Base-by-base conservation (phyloP, 1,140 invertebrate genomes). In the Drosophila fuyamai region DNA sequence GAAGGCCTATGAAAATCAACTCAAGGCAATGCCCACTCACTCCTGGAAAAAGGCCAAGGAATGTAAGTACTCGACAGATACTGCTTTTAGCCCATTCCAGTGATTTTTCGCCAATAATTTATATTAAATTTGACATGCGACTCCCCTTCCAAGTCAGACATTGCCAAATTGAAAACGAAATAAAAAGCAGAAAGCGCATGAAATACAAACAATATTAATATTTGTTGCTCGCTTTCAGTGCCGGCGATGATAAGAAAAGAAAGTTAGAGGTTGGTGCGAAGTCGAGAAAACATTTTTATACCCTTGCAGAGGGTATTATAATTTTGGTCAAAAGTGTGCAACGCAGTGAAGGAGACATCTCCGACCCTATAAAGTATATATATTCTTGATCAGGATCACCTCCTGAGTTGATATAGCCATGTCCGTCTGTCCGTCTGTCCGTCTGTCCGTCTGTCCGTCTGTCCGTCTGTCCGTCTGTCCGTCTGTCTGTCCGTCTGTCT, bases 131-230 rank as follows among this genome's bases (percentile, higher is more conserved):
- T 77, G 79, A 73, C 73, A 68, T 41, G 59, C 46, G 46, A 43
- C 27, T 41, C 18, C 16, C 9, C 57, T 36, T 36, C 46, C 41
- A 9, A 35, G 27, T 27, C 54, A 41, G 47, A 55, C 50, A 53
- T 51, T 18, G 57, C 72, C 56, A 68, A 58, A 82, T 82, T 84
- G 66, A 79, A 84, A 85, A 74, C 56, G 81, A 84, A 84, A 84
- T 80, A 62, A 76, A 79, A 83, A 79, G 46, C 59, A 67, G 18
- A 76, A 48, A 74, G 38, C 57, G 12, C 27, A 47, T 60, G 76
- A 76, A 77, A 85, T 60, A 85, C 79, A 88, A 88, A 83, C 76
- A 88, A 77, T 77, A 89, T 88, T 80, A 89, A 89, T 89, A 83
- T 89, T 80, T 88, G 76, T 88, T 73, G 79, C 83, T 71, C 63